phyloP scores from a whole-genome alignment of 2,888 invertebrate genomes.

The Pyrrhosoma nymphula region DNA sequence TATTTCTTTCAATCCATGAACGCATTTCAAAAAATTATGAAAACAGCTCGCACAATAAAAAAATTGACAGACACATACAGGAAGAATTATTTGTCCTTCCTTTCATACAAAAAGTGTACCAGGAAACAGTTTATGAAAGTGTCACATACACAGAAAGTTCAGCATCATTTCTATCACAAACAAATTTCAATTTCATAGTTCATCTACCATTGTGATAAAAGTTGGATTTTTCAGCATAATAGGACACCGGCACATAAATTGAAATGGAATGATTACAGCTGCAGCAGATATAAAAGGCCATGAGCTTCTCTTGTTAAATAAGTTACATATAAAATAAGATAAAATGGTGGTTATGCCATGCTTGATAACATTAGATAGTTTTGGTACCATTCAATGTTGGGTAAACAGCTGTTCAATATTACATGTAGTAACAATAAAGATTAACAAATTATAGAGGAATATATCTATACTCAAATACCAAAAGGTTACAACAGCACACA shows the following conservation, averaged over 20 bases:
- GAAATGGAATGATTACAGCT: slow-evolving; percentile 8
- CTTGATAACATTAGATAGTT: background rate
- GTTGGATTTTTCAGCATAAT: background rate
- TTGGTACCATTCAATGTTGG: background rate
- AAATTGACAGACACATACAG: slow-evolving; percentile 38
- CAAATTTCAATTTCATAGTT: slow-evolving; percentile 6
- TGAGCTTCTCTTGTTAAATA: background rate
- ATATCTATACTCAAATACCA: background rate
- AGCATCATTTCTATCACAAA: slow-evolving; percentile 40
- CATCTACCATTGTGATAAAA: background rate
- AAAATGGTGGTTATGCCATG: background rate
- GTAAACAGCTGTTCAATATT: background rate
- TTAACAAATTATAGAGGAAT: background rate
- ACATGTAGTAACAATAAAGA: background rate
- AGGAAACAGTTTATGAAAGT: slow-evolving; percentile 32
- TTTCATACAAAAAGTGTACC: slow-evolving; percentile 46
- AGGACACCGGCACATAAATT: background rate
- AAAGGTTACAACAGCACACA: background rate
- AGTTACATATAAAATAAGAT: background rate
- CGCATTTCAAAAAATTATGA: slow-evolving; percentile 58
- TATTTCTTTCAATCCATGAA: slow-evolving; percentile 47
- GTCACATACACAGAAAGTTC: slow-evolving; percentile 36
- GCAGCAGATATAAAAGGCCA: background rate
- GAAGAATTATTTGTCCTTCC: slow-evolving; percentile 27
- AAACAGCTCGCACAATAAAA: slow-evolving; percentile 58